These are phyloP conservation scores for Tetranychus truncatus DNA, from an alignment of 2,888 invertebrate species.

Conservation along the genomic window DNA sequence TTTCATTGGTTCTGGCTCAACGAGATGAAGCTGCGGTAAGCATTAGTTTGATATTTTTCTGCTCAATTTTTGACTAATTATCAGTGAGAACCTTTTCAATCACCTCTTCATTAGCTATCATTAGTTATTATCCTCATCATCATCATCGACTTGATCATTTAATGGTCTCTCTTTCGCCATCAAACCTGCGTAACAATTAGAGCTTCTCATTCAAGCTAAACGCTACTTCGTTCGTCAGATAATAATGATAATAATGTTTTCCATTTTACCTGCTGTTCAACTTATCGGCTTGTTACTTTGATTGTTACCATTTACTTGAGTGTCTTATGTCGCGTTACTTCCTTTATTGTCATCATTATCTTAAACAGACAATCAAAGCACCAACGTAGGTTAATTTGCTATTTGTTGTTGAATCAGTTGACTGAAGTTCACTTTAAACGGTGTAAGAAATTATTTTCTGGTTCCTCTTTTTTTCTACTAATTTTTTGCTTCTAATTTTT, in stretches of 20 bases:
- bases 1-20: slow-evolving; percentile 14
- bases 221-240: not conserved
- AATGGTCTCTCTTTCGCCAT: not conserved
- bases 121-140: not conserved
- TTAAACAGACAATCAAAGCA: no score
- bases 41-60: not conserved
- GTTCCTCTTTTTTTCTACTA: no score
- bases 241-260: not conserved
- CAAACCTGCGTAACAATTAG: slow-evolving; percentile 6
- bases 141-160: not conserved
- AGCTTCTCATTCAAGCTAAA: slow-evolving; percentile 1
- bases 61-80: not conserved
- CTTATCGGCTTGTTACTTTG: not conserved
- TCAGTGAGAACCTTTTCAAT: not conserved
- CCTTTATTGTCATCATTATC: not conserved
- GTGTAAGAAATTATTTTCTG: no score
- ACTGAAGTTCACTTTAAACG: no score
- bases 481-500: no score
- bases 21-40: slow-evolving; percentile 15
- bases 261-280: not conserved
- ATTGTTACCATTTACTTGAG: not conserved
- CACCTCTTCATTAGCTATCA: not conserved
- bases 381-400: no score
- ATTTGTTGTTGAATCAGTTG: no score
- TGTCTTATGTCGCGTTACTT: not conserved